Base-by-base conservation (phyloP, 2,797 vertebrate species). In the Lacerta bilineata region DNA sequence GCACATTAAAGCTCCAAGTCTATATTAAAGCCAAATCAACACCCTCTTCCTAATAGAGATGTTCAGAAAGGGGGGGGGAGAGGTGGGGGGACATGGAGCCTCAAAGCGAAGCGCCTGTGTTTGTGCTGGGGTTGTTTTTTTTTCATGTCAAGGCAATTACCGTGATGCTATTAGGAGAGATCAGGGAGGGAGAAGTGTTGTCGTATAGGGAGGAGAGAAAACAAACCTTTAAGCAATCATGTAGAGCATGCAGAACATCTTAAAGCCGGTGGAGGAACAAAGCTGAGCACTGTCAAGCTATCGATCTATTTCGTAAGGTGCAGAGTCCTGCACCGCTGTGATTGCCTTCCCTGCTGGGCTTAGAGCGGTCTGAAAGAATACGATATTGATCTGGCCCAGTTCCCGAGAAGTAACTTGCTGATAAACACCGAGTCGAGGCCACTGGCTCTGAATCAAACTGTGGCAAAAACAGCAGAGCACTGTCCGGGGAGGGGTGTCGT, bases 201-300 rank as follows among this genome's bases (percentile, higher is more conserved):
- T 97, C 96, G 93, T 96, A 93, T 91, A 96, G 97, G 95, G 95
- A 96, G 95, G 97, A 94, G 95, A 98, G 98, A 98, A 98, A 98
- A 98, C 95, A 97, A 97, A 98, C 98, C 97, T 98, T 98, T 98
- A 98, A 99, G 98, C 98, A 98, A 98, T 98, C 98, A 98, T 99
- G 99, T 98, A 99, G 98, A 98, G 98, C 98, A 97, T 96, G 97
- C 97, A 96, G 96, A 98, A 98, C 98, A 98, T 98, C 98, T 98
- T 97, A 98, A 97, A 97, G 96, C 97, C 95, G 95, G 97, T 96
- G 97, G 94, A 96, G 98, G 98, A 98, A 99, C 98, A 99, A 99
- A 99, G 98, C 98, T 94, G 87, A 93, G 96, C 97, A 95, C 98
- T 98, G 98, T 98, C 97, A 96, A 98, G 77, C 96, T 98, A 99